These are phyloP conservation scores for Malacosoma neustria DNA, from an alignment of 2,888 invertebrate genomes.

Conservation along the genomic window DNA sequence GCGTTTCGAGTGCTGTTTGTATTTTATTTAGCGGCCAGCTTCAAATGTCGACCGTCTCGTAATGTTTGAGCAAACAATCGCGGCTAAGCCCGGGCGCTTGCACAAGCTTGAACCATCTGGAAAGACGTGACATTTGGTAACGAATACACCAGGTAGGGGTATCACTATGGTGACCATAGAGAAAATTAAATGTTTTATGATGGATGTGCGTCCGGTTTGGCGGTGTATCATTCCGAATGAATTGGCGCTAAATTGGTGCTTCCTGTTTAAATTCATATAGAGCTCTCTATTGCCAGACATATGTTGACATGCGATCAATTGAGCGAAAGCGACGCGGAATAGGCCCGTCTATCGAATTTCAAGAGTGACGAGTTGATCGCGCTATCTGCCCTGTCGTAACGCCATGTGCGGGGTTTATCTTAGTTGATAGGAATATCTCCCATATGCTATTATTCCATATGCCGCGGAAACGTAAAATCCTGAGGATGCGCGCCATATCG, in stretches of 20 bases:
- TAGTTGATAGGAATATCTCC: slow-evolving; percentile 26
- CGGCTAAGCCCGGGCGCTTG: slow-evolving; percentile 49
- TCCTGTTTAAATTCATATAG: slow-evolving; percentile 67
- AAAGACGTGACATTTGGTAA: slow-evolving; percentile 63
- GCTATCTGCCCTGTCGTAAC: slow-evolving; percentile 28
- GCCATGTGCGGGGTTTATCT: slow-evolving; percentile 37
- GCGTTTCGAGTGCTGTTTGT: slow-evolving; percentile 60
- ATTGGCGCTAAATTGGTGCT: slow-evolving; percentile 68
- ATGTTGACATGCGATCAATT: slow-evolving; percentile 64
- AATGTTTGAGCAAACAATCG: slow-evolving; percentile 69
- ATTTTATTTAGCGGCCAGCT: slow-evolving; percentile 70
- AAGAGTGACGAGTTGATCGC: slow-evolving; percentile 48
- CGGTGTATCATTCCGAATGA: slow-evolving; percentile 60
- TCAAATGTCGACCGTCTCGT: slow-evolving; percentile 72
- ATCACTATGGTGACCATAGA: slow-evolving; percentile 26
- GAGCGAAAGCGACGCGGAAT: slow-evolving; percentile 59
- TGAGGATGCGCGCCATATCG: slow-evolving; percentile 25
- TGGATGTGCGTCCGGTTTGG: slow-evolving; percentile 48
- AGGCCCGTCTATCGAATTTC: slow-evolving; percentile 50
- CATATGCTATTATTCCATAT: slow-evolving; percentile 42
- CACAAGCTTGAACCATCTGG: slow-evolving; percentile 68
- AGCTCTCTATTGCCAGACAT: slow-evolving; percentile 51
- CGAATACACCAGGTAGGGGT: slow-evolving; percentile 35
- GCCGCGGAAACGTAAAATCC: slow-evolving; percentile 22
- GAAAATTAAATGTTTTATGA: slow-evolving; percentile 45